Evolutionary conservation across 1,140 invertebrate genomes (phyloP), one percentile per base, ranked within the genome.

Genomic region (Oryctes rhinoceros): DNA sequence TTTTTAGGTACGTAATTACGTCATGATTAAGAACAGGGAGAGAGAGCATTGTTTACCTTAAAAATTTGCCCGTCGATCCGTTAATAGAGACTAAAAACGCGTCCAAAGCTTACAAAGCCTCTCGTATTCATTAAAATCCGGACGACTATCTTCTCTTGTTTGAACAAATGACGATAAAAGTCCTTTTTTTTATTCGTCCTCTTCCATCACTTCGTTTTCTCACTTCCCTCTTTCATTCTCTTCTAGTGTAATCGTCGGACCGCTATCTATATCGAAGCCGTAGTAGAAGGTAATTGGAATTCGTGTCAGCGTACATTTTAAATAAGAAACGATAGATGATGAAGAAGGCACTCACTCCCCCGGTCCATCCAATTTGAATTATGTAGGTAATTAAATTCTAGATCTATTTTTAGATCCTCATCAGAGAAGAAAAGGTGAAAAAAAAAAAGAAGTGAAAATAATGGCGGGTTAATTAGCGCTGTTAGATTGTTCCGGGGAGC

Each of bases 21-120:
- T 59, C 18, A 18, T 18, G 53, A 59, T 18, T 59, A 59, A 59
- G 15, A 15, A 59, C 15, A 15, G n/a, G 13, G 53, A 15, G 11
- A 59, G 53, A 15, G 11, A 59, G 18, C 53, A 59, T 59, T 59
- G 53, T 59, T 59, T 59, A 59, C 53, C 53, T 59, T 59, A 59
- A 59, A 59, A 59, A 59, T 59, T 59, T 59, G 53, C 53, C 53
- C 53, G 53, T 59, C 53, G 53, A 59, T 59, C 53, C 53, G 53
- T 59, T 59, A 59, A 18, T 59, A 59, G 53, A 18, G 53, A n/a
- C 53, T 59, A 59, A 59, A 59, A 59, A 59, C 53, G 53, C 53
- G 15, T 59, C 53, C 0, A 59, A 59, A n/a, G 53, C 53, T 59
- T 18, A 59, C 53, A 59, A 59, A 59, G 53, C 13, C 18, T 59